phyloP scores from a whole-genome alignment of 2,113 vertebrate genomes.

The Podarcis muralis region DNA sequence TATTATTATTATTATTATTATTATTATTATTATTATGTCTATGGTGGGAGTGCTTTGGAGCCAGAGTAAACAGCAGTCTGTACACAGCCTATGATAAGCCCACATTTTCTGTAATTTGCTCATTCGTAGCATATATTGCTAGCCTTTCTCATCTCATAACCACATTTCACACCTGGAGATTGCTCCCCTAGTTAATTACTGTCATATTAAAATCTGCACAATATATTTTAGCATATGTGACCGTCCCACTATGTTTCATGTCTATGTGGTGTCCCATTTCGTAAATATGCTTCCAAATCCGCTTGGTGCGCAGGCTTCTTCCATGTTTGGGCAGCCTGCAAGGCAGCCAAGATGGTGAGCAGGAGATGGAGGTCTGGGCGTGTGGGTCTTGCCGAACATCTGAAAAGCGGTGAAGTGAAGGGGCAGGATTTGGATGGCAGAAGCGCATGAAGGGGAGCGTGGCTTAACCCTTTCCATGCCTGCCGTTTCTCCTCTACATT shows the following conservation, averaged over 20 bases:
- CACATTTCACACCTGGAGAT: neutral
- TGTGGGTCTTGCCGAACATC: neutral
- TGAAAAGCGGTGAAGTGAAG: neutral
- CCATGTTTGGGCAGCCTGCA: neutral
- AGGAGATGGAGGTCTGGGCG: neutral
- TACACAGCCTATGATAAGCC: too few relatives aligned
- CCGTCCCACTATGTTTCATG: neutral
- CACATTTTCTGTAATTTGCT: neutral
- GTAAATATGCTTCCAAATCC: neutral
- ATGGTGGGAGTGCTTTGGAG: too few relatives aligned
- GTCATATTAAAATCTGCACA: neutral
- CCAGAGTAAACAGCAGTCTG: too few relatives aligned
- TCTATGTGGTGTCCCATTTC: neutral
- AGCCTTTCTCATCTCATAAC: neutral
- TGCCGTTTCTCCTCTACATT: neutral
- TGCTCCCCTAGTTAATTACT: neutral
- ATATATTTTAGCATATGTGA: neutral
- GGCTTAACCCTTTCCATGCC: neutral
- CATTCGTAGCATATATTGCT: neutral
- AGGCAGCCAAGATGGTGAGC: neutral
- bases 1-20: too few relatives aligned
- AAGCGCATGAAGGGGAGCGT: neutral
- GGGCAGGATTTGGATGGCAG: too few relatives aligned
- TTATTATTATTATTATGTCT: too few relatives aligned
- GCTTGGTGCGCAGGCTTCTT: neutral